Percentiles rank a stretch among this genome's conserved stretches.
Conservation (phyloP, 2,888 invertebrate species). For the Lycia hirtaria region DNA sequence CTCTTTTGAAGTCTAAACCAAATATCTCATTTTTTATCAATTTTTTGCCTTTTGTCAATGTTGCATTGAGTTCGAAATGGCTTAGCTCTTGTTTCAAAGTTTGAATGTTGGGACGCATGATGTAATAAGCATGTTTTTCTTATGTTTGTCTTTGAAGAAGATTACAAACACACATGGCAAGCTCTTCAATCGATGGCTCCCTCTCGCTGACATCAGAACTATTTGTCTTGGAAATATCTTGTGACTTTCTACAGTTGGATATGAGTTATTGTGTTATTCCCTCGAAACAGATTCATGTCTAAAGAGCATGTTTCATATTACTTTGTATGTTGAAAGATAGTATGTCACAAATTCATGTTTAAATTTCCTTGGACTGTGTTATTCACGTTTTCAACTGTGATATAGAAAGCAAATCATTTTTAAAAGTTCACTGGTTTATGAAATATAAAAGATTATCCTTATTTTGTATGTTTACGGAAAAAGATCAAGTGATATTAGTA, state of each 20-base stretch:
- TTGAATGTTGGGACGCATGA: conserved; percentile 41
- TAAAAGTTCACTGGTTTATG: too few relatives aligned
- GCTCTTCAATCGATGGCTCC: conserved; percentile 70
- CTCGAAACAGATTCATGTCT: conserved; percentile 58
- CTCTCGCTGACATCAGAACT: conserved; percentile 72
- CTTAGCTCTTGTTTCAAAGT: conserved; percentile 25
- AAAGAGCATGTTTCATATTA: conserved; percentile 21
- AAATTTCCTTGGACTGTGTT: neutral
- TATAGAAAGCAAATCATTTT: too few relatives aligned
- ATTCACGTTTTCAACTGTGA: too few relatives aligned
- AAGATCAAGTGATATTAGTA: too few relatives aligned
- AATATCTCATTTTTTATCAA: neutral
- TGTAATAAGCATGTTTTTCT: conserved; percentile 78
- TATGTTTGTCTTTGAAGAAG: conserved; percentile 78
- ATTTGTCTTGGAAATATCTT: conserved; percentile 80
- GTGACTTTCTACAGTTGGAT: conserved; percentile 66
- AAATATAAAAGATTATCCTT: too few relatives aligned
- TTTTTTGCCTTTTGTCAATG: neutral
- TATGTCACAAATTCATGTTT: neutral
- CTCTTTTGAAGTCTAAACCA: conserved; percentile 38
- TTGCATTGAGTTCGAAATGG: conserved; percentile 42
- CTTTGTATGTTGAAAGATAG: conserved; percentile 19
- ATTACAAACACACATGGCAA: conserved; percentile 75
- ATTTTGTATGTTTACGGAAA: too few relatives aligned
- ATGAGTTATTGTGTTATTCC: conserved; percentile 70